phyloP scores from a whole-genome alignment of 2,113 vertebrate species.

The Microtus ochrogaster region DNA sequence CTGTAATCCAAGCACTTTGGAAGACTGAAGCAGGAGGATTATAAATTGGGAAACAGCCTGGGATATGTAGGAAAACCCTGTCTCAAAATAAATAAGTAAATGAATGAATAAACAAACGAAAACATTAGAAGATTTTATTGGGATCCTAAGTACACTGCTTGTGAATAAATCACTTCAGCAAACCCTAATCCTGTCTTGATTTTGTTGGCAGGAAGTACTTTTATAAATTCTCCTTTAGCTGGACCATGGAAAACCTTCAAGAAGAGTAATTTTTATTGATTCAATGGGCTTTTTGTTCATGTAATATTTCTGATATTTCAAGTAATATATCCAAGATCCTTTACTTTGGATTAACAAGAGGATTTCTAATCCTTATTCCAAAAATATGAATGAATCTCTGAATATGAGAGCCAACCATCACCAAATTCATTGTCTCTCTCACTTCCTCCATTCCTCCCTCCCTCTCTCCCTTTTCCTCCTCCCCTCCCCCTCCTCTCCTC shows the following conservation, averaged over 20 bases:
- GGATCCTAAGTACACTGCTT: background rate
- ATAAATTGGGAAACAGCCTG: background rate
- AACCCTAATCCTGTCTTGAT: background rate
- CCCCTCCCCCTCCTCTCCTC: too few species aligned
- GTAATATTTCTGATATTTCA: background rate
- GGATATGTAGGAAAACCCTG: background rate
- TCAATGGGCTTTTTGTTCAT: background rate
- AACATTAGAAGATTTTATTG: constrained; percentile 20
- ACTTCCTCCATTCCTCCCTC: too few species aligned
- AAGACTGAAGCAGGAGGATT: background rate
- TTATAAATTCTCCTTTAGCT: background rate
- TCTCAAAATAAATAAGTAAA: background rate
- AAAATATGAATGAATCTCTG: constrained; percentile 30
- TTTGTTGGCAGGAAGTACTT: background rate
- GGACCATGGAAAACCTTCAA: background rate
- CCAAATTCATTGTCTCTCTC: background rate
- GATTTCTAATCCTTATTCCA: constrained; percentile 6
- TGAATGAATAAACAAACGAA: background rate
- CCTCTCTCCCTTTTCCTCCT: background rate
- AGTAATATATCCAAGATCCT: background rate
- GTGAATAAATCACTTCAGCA: background rate
- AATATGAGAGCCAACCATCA: background rate
- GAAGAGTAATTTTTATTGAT: background rate
- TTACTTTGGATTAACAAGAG: background rate
- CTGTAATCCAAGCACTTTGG: background rate